Base-by-base conservation (phyloP, 2,797 vertebrate species). In the Bradypodion ventrale region DNA sequence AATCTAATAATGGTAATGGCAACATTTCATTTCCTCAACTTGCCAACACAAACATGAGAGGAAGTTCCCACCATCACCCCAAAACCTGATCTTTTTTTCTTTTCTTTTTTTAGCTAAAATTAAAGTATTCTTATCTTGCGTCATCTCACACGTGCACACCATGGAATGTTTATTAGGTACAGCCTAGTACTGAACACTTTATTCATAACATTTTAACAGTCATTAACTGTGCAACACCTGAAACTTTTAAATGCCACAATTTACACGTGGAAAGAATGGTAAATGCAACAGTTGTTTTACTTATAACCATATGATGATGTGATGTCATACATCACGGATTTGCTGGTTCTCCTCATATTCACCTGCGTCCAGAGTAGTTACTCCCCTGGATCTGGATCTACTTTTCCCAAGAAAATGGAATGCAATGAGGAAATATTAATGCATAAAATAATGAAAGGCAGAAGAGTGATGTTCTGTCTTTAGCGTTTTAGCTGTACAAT, bases 401-500 rank as follows among this genome's bases (percentile, higher is more conserved):
- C 94, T 94, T 95, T 94, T 94, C 94, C 94, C 94, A 96, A 96
- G 92, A 92, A 93, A 92, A 90, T 93, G 96, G 96, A 97, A 96
- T 96, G 96, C 96, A 93, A 96, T 96, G 95, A 96, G 95, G 94
- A 94, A 95, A 92, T 91, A 93, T 94, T 93, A 94, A 96, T 93
- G 92, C 94, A 96, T 94, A 95, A 96, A 95, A 93, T 81, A 96
- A 96, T 92, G 93, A 95, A 96, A 96, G 97, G 97, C 97, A 97
- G 96, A 96, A 96, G 95, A 96, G 96, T 94, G 96, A 96, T 95
- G 95, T 94, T 95, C 94, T 90, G 94, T 95, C 94, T 95, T 96
- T 95, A 96, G 95, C 95, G 95, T 95, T 91, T 94, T 88, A 95
- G 95, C 94, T 96, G 94, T 94, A 95, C 96, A 95, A 89, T 94